phyloP scores from a whole-genome alignment of 2,888 invertebrate genomes.

The Zygaena filipendulae region DNA sequence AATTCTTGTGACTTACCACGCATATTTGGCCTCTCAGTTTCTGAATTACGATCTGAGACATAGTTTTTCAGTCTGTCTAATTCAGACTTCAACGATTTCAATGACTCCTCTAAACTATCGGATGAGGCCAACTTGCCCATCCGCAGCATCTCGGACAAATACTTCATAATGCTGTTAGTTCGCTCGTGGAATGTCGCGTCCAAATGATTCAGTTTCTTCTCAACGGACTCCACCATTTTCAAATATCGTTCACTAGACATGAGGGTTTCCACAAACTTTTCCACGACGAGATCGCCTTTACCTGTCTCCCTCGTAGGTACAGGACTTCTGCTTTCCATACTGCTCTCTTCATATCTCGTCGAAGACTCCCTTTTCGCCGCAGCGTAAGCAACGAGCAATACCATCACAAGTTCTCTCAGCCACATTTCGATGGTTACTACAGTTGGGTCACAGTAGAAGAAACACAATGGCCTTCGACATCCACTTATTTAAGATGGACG shows the following conservation, averaged over 20 bases:
- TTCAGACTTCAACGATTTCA: slow-evolving; percentile 28
- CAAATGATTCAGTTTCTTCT: slow-evolving; percentile 36
- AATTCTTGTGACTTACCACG: slow-evolving; percentile 25
- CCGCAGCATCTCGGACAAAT: slow-evolving; percentile 36
- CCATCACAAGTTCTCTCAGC: slow-evolving; percentile 11
- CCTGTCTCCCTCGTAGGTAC: slow-evolving; percentile 13
- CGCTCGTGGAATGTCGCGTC: slow-evolving; percentile 39
- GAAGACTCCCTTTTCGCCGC: no score
- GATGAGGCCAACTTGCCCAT: slow-evolving; percentile 24
- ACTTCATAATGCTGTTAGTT: slow-evolving; percentile 37
- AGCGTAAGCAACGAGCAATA: no score
- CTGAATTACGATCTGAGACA: slow-evolving; percentile 17
- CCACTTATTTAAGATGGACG: slow-evolving; percentile 14
- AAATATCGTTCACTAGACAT: slow-evolving; percentile 45
- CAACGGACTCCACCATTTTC: slow-evolving; percentile 41
- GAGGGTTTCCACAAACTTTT: slow-evolving; percentile 47
- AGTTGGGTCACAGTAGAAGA: slow-evolving; percentile 9
- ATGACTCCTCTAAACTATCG: slow-evolving; percentile 23
- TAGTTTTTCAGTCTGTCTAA: slow-evolving; percentile 28
- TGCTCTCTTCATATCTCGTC: no score
- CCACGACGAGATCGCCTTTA: slow-evolving; percentile 33
- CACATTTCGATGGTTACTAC: slow-evolving; percentile 20
- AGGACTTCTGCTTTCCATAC: no score
- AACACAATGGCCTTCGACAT: slow-evolving; percentile 7
- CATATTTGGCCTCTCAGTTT: slow-evolving; percentile 21